phyloP scores from a whole-genome alignment of 2,797 vertebrate genomes.

The Schizopygopsis pylzovi region DNA sequence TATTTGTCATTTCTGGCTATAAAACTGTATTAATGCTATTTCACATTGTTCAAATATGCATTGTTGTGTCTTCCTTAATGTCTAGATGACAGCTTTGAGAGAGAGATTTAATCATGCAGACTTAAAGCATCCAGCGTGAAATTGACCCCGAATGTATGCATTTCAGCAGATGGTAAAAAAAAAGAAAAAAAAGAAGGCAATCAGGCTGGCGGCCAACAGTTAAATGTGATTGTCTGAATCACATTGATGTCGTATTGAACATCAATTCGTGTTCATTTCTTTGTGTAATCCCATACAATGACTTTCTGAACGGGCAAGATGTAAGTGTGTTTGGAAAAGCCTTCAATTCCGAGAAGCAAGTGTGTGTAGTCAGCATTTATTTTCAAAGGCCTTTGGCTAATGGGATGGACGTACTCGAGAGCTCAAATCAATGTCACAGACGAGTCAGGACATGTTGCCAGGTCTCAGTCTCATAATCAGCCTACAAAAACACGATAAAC shows the following conservation, averaged over 20 bases:
- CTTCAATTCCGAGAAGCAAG: conserved; percentile 53
- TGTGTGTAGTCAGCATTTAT: conserved; percentile 55
- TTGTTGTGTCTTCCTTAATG: neutral
- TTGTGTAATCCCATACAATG: conserved; percentile 49
- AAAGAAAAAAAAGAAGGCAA: neutral
- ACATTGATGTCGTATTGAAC: conserved; percentile 39
- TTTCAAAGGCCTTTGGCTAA: conserved; percentile 53
- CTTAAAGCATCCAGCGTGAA: neutral
- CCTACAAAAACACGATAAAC: conserved; percentile 55
- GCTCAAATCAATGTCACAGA: conserved; percentile 56
- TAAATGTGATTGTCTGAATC: conserved; percentile 42
- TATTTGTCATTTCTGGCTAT: neutral
- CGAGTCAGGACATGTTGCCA: conserved; percentile 51
- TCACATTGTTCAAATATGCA: neutral
- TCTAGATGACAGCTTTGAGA: neutral
- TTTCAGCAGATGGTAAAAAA: conserved; percentile 1
- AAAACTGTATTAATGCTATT: neutral
- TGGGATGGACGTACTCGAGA: conserved; percentile 49
- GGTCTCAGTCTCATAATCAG: conserved; percentile 47
- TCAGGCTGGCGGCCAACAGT: conserved; percentile 23
- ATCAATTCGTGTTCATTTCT: conserved; percentile 42
- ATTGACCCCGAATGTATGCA: neutral
- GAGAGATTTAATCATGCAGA: neutral
- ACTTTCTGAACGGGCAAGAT: conserved; percentile 32
- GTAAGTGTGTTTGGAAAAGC: conserved; percentile 52